A percentile compares a stretch with the other conserved stretches of the same genome.
These are phyloP conservation scores for Ciconia maguari DNA, from an alignment of 2,113 vertebrate genomes.

Conservation along the genomic window DNA sequence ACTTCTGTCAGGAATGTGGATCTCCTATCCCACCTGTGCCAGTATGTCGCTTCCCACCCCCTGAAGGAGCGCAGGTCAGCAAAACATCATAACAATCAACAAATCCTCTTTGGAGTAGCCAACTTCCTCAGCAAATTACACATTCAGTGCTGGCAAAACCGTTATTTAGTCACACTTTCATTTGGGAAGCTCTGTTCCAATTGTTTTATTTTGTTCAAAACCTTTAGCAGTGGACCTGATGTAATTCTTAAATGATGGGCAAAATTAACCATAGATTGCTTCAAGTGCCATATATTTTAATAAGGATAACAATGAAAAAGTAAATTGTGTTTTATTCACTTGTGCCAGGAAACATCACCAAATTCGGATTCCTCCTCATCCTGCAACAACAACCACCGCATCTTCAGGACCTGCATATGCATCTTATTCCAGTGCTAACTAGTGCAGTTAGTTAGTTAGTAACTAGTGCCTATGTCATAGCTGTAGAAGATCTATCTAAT, in stretches of 20 bases:
- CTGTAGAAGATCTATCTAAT: not conserved
- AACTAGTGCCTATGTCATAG: not conserved
- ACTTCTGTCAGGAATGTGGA: constrained; percentile 90
- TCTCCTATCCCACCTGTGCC: constrained; percentile 75
- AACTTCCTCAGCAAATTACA: not conserved
- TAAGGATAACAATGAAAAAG: not conserved
- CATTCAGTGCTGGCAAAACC: not conserved
- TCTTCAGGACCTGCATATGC: not conserved
- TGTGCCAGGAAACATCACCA: not conserved
- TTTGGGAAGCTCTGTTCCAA: not conserved
- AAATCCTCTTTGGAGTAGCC: not conserved
- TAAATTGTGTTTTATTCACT: not conserved
- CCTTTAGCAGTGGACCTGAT: not conserved
- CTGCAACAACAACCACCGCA: not conserved
- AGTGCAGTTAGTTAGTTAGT: not conserved
- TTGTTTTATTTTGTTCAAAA: not conserved
- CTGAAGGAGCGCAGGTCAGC: constrained; percentile 84
- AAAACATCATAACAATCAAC: not conserved
- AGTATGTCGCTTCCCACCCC: constrained; percentile 70
- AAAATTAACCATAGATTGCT: not conserved
- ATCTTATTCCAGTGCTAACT: not conserved
- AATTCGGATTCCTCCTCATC: not conserved
- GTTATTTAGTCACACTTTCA: not conserved
- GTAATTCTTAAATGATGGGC: not conserved
- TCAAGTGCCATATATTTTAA: not conserved